These are phyloP conservation scores for Limnothrissa miodon DNA, from an alignment of 2,113 vertebrate species.

Conservation along the genomic window DNA sequence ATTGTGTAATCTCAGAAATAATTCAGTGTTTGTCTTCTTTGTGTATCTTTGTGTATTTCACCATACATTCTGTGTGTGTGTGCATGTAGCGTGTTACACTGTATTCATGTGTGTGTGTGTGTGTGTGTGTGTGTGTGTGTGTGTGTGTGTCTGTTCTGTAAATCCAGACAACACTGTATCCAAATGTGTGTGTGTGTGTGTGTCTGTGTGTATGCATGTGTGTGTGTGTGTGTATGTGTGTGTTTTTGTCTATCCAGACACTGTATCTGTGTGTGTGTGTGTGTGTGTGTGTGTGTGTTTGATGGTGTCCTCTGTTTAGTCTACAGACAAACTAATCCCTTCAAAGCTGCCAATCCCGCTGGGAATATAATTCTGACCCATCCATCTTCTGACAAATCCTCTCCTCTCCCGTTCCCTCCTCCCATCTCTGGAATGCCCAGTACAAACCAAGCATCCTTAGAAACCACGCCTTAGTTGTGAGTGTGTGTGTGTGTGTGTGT, in stretches of 20 bases:
- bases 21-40: no score
- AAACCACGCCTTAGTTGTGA: neutral
- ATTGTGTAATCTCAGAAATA: no score
- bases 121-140: neutral
- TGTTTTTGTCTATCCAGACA: neutral
- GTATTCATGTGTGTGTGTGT: no score
- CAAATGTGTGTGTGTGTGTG: neutral
- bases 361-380: neutral
- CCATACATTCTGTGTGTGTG: neutral
- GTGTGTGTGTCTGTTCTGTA: neutral
- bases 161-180: no score
- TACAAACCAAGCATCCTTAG: neutral
- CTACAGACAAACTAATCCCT: neutral
- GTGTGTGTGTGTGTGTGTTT: slow-evolving; percentile 7
- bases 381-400: slow-evolving; percentile 2
- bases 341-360: neutral
- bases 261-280: neutral
- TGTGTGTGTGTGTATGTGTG: neutral
- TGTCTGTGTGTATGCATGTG: neutral
- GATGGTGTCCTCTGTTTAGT: neutral
- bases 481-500: slow-evolving; percentile 4
- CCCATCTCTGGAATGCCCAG: neutral
- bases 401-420: neutral
- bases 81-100: neutral
- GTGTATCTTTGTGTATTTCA: no score